phyloP scores from a whole-genome alignment of 2,888 invertebrate genomes.

The Philaethria dido region DNA sequence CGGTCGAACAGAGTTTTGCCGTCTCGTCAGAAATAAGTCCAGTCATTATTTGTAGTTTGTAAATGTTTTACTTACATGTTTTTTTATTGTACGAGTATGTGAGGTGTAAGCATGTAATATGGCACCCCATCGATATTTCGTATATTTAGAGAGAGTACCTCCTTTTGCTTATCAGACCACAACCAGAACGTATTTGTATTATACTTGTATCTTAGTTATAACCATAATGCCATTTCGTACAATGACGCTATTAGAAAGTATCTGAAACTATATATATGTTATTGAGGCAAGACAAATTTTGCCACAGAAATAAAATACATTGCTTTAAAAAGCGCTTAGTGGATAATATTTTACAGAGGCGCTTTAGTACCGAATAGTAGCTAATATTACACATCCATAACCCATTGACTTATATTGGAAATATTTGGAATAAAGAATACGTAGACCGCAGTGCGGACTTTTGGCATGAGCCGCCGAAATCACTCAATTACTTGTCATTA shows the following conservation, averaged over 20 bases:
- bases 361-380: not conserved
- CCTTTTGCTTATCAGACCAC: too few species aligned
- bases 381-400: not conserved
- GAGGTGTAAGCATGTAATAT: too few species aligned
- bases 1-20: constrained; percentile 47
- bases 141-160: too few species aligned
- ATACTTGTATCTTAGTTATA: too few species aligned
- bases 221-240: too few species aligned
- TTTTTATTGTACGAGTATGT: not conserved
- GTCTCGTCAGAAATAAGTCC: constrained; percentile 45
- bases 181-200: too few species aligned
- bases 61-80: constrained; percentile 37
- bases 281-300: too few species aligned
- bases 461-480: constrained; percentile 32
- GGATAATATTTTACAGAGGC: not conserved
- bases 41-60: constrained; percentile 45
- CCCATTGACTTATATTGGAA: not conserved
- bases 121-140: too few species aligned
- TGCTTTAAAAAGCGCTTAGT: too few species aligned
- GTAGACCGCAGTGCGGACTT: constrained; percentile 47
- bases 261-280: too few species aligned
- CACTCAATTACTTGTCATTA: constrained; percentile 35
- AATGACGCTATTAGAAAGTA: too few species aligned
- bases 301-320: not conserved
- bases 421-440: constrained; percentile 18